Base-by-base conservation (phyloP, 2,888 invertebrate genomes). In the Pilophorus perplexus region DNA sequence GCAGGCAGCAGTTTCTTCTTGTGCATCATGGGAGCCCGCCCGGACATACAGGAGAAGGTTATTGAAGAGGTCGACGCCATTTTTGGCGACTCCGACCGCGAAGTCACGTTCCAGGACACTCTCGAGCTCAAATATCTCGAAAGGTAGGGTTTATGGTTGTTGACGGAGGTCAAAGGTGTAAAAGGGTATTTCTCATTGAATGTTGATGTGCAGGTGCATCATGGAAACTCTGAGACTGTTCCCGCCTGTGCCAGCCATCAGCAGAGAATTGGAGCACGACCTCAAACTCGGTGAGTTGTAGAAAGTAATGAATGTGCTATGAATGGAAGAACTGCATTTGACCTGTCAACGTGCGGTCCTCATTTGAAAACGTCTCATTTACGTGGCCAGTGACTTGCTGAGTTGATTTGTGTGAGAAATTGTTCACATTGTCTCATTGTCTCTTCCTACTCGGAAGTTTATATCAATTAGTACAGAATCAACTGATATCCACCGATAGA, bases 1-100 rank as follows among this genome's bases (percentile, higher is more conserved):
- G 89, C 93, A 28, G 93, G 89, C 1, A 89, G 92, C 71, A 90
- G 89, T 75, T 95, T 93, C 82, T 87, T 89, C 68, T 80, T 93
- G 4, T 89, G 89, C 72, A 80, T 93, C 74, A 83, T 94, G 75
- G 93, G 90, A 3, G 82, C 87, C 44, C 85, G 93, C 74, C 88
- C 87, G 40, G 82, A 90, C 10, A 84, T 93, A 42, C 93, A 94
- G 78, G 71, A 71, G 62, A 85, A 79, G 73, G 88, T 89, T 0
- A 84, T 85, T 73, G 83, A 88, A 68, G 90, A 90, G 74, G 76
- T 90, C 50, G 84, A 87, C 70, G 82, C 64, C n/a, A 69, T 70
- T 18, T 90, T 90, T 72, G 89, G 89, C 0, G 86, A 88, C 73
- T 86, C 88, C 1, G 85, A 89, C 75, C 80, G 90, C 23, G 86